Conservation (phyloP, 2,797 vertebrate species). For the Sylvilagus floridanus region DNA sequence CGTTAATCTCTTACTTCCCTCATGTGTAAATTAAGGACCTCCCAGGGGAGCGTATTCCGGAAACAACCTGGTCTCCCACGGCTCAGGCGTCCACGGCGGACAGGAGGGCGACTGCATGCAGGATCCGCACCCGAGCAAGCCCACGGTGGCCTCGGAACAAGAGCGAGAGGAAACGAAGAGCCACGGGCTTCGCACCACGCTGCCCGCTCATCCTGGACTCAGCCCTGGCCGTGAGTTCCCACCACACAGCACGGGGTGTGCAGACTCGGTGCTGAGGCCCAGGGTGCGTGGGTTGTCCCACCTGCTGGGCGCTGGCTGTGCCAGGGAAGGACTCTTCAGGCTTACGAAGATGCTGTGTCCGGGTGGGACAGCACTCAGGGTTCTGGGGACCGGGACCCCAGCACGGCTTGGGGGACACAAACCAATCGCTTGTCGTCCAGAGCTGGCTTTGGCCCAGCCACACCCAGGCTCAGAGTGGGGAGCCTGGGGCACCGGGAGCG, state of each 20-base stretch:
- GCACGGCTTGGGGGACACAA: no score
- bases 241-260: no score
- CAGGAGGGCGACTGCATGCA: not conserved
- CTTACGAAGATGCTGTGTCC: not conserved
- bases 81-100: no score
- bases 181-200: rapidly evolving
- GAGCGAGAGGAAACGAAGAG: not conserved
- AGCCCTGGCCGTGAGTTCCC: not conserved
- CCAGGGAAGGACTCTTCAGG: not conserved
- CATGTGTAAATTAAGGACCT: not conserved
- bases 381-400: not conserved
- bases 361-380: no score
- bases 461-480: not conserved
- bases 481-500: not conserved
- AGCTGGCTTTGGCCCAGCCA: not conserved
- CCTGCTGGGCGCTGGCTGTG: not conserved
- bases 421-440: not conserved
- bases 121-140: rapidly evolving
- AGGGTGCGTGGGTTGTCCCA: rapidly evolving
- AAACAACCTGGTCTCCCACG: no score
- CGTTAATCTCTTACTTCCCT: not conserved
- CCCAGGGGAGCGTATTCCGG: no score
- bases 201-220: not conserved
- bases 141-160: no score
- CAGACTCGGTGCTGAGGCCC: no score